These are phyloP conservation scores for Aporrectodea caliginosa DNA, from an alignment of 1,140 invertebrate genomes.

Conservation along the genomic window DNA sequence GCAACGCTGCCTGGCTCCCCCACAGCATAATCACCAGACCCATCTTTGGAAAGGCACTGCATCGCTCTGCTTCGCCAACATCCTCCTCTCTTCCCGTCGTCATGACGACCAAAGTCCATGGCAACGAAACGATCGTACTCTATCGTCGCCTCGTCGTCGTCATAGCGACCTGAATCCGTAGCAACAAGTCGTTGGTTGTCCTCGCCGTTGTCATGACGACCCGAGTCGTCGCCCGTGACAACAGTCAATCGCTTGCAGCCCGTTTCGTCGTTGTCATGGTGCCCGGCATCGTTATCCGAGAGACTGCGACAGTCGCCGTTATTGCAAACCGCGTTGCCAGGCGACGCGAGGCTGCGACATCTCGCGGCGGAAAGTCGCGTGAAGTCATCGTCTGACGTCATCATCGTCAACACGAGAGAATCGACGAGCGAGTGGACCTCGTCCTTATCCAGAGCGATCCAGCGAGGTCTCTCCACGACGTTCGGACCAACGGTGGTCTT, in stretches of 20 bases:
- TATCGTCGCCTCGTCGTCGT: no score
- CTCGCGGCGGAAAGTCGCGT: not conserved
- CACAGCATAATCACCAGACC: no score
- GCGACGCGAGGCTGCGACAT: not conserved
- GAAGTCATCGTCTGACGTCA: slow-evolving; percentile 8
- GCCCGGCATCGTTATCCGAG: not conserved
- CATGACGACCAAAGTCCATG: no score
- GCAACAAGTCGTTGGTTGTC: no score
- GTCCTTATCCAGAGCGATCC: slow-evolving; percentile 13
- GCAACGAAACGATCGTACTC: no score
- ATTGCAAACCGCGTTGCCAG: not conserved
- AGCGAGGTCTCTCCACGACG: not conserved
- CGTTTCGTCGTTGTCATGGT: not conserved
- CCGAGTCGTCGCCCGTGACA: not conserved
- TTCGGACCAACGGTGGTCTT: not conserved
- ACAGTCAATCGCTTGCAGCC: no score
- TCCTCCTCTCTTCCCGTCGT: no score
- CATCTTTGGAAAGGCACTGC: no score
- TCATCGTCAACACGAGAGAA: slow-evolving; percentile 18
- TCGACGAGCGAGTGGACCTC: slow-evolving; percentile 17
- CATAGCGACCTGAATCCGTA: no score
- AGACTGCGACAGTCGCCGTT: no score
- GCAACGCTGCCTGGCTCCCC: no score
- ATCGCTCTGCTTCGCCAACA: no score
- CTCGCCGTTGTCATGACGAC: not conserved